phyloP scores from a whole-genome alignment of 2,888 invertebrate genomes.

The Amorpha juglandis region DNA sequence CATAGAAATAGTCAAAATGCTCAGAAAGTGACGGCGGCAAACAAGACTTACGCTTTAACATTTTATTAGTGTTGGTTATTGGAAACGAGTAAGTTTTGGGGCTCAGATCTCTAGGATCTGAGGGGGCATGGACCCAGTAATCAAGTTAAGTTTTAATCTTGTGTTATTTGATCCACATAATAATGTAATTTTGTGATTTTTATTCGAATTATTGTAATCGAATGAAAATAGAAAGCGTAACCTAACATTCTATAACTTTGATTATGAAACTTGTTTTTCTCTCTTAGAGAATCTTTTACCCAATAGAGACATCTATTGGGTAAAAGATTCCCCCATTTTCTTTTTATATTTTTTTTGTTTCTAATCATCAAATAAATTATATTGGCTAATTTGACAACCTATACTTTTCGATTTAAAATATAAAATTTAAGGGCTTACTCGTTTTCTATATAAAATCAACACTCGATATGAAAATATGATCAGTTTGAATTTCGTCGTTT shows the following conservation, averaged over 20 bases:
- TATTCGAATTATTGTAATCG: too few species aligned
- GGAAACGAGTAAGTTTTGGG: neutral
- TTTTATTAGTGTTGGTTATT: slow-evolving; percentile 3
- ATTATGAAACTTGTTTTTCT: too few species aligned
- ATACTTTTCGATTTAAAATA: neutral
- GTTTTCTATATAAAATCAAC: neutral
- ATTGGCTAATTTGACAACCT: neutral
- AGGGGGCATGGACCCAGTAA: neutral
- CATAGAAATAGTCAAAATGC: slow-evolving; percentile 56
- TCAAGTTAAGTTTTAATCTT: too few species aligned
- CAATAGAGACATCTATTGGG: too few species aligned
- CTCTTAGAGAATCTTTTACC: too few species aligned
- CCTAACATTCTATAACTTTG: neutral
- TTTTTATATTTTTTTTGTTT: too few species aligned
- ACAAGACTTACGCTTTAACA: slow-evolving; percentile 49
- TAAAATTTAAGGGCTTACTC: neutral
- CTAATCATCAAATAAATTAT: too few species aligned
- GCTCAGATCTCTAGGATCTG: neutral
- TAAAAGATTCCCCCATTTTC: too few species aligned
- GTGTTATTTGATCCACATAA: too few species aligned
- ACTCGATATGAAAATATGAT: slow-evolving; percentile 12
- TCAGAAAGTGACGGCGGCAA: slow-evolving; percentile 33
- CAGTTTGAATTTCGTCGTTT: slow-evolving; percentile 38
- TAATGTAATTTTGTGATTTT: too few species aligned
- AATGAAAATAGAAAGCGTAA: neutral